Percentiles rank a stretch among this genome's conserved stretches.
phyloP scores from a whole-genome alignment of 2,113 vertebrate genomes.

The Tricholaema leucomelas region DNA sequence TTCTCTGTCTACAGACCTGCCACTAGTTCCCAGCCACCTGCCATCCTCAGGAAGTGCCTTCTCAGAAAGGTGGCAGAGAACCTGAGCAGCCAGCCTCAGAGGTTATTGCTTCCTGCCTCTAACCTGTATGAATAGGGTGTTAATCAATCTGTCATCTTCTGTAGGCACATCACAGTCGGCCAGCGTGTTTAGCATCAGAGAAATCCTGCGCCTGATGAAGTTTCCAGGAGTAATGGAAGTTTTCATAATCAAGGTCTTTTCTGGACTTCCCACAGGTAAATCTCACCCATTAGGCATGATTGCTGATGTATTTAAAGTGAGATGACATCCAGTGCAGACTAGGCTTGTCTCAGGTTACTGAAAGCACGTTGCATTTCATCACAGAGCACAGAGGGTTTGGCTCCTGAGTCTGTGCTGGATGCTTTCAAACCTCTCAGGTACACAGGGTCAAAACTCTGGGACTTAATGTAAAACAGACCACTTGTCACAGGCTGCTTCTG shows the following conservation, averaged over 20 bases:
- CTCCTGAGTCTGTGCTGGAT: not conserved
- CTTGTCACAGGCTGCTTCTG: not conserved
- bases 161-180: conserved; percentile 46
- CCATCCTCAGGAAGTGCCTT: rapidly evolving
- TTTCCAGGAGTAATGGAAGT: conserved; percentile 82
- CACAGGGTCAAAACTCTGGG: not conserved
- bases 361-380: not conserved
- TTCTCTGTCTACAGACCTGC: not conserved
- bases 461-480: not conserved
- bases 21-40: not conserved
- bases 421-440: not conserved
- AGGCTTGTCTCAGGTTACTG: not conserved
- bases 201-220: conserved; percentile 84
- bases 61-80: not conserved
- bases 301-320: not conserved
- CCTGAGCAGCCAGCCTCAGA: not conserved
- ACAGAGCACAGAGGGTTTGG: not conserved
- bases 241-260: conserved; percentile 86
- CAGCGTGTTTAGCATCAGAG: conserved; percentile 83
- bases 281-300: not conserved
- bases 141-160: not conserved
- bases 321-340: not conserved
- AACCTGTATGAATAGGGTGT: not conserved
- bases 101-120: not conserved
- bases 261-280: conserved; percentile 88